Evolutionary conservation across 1,140 invertebrate genomes (phyloP).

Genomic region (Oryzaephilus surinamensis): DNA sequence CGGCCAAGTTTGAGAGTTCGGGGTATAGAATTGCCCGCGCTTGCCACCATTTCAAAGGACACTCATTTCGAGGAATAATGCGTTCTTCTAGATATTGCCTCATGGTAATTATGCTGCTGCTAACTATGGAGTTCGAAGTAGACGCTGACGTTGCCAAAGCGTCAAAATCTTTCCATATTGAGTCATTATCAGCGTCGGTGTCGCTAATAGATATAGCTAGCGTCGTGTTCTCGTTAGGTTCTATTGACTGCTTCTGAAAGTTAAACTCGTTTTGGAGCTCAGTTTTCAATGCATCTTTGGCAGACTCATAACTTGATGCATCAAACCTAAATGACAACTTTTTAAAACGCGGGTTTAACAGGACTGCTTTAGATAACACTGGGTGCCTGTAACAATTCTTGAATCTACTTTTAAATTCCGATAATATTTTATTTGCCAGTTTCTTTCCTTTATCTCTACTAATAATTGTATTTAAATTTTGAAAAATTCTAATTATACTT

Average conservation of each 20-base stretch:
- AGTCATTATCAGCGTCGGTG: slow-evolving; percentile 12
- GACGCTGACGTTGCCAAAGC: slow-evolving; percentile 12
- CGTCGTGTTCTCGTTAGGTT: too few species aligned
- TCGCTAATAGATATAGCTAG: slow-evolving; percentile 17
- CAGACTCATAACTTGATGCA: slow-evolving; percentile 22
- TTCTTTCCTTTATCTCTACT: slow-evolving; percentile 19
- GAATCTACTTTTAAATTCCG: slow-evolving; percentile 22
- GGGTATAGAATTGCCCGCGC: slow-evolving; percentile 22
- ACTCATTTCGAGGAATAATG: slow-evolving; percentile 11
- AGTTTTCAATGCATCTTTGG: too few species aligned
- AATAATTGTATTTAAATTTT: slow-evolving; percentile 10
- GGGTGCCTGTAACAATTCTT: slow-evolving; percentile 22
- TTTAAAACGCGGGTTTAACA: slow-evolving; percentile 23
- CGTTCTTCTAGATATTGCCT: slow-evolving; percentile 24
- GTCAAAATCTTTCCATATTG: slow-evolving; percentile 22
- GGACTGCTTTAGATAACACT: slow-evolving; percentile 23
- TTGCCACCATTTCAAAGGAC: slow-evolving; percentile 23
- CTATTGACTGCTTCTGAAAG: too few species aligned
- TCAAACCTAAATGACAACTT: slow-evolving; percentile 18
- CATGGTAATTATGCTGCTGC: slow-evolving; percentile 19
- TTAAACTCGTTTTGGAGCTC: too few species aligned
- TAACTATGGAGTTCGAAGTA: slow-evolving; percentile 15
- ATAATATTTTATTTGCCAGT: slow-evolving; percentile 19
- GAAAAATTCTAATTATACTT: slow-evolving; percentile 16
- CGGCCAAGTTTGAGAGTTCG: slow-evolving; percentile 24